These are phyloP conservation scores for Empidonax alnorum DNA, from an alignment of 2,113 vertebrate genomes.

Conservation along the genomic window DNA sequence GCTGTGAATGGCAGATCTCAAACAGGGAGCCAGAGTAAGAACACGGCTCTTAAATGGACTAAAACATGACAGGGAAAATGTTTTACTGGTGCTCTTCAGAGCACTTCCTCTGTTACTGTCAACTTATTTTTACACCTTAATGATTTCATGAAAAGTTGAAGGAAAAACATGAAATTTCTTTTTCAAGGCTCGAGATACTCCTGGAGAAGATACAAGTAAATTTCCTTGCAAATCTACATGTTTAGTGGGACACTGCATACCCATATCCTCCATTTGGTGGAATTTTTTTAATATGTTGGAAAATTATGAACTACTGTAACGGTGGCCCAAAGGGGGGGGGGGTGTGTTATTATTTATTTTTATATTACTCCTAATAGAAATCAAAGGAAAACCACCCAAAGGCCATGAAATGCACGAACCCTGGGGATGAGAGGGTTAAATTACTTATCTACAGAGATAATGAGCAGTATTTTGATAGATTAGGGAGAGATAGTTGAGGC, in stretches of 20 bases:
- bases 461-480: not conserved
- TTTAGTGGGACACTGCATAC: not conserved
- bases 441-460: not conserved
- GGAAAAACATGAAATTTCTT: not conserved
- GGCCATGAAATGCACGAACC: not conserved
- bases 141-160: not conserved
- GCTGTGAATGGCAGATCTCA: not conserved
- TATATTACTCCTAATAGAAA: not conserved
- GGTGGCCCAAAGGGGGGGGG: not conserved
- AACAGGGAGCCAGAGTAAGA: not conserved
- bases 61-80: not conserved
- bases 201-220: not conserved
- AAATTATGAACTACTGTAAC: not conserved
- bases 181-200: not conserved
- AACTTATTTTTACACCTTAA: not conserved
- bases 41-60: not conserved
- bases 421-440: not conserved
- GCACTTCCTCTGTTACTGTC: not conserved
- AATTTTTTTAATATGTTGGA: not conserved
- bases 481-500: not conserved
- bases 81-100: not conserved
- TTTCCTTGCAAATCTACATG: not conserved
- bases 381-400: not conserved
- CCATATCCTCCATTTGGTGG: not conserved
- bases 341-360: not conserved